phyloP scores from a whole-genome alignment of 2,888 invertebrate species.

The Octodonta nipae region DNA sequence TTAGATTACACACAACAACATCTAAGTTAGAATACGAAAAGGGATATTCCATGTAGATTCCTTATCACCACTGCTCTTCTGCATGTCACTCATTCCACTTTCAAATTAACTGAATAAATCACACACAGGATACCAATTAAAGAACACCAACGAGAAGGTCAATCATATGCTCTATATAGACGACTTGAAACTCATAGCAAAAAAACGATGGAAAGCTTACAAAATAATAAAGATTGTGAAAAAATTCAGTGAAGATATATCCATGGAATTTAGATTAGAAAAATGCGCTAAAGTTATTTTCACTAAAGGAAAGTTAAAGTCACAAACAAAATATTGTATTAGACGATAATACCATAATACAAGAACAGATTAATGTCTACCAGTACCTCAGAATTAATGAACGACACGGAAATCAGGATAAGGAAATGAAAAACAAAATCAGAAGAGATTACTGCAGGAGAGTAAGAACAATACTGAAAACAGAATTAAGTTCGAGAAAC shows the following conservation, averaged over 20 bases:
- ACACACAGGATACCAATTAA: constrained; percentile 1
- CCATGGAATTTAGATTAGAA: not conserved
- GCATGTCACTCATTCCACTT: constrained; percentile 3
- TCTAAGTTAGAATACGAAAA: too few species aligned
- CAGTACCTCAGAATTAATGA: not conserved
- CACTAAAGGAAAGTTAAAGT: not conserved
- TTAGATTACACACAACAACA: too few species aligned
- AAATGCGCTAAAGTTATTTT: not conserved
- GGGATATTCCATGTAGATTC: not conserved
- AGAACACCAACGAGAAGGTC: not conserved
- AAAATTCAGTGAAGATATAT: not conserved
- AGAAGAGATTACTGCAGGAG: constrained; percentile 3
- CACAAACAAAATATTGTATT: not conserved
- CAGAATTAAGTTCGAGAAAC: too few species aligned
- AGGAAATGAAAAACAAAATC: not conserved
- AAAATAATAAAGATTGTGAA: not conserved
- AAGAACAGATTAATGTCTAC: not conserved
- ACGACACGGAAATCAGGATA: not conserved
- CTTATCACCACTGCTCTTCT: too few species aligned
- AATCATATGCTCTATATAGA: not conserved
- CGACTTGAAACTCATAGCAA: not conserved
- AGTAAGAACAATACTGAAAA: too few species aligned
- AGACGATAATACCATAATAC: not conserved
- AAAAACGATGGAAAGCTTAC: not conserved
- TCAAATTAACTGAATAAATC: not conserved